Percentiles rank a stretch among this genome's conserved stretches.
Conservation (phyloP, 2,888 invertebrate genomes). For the Habrosyne pyritoides region DNA sequence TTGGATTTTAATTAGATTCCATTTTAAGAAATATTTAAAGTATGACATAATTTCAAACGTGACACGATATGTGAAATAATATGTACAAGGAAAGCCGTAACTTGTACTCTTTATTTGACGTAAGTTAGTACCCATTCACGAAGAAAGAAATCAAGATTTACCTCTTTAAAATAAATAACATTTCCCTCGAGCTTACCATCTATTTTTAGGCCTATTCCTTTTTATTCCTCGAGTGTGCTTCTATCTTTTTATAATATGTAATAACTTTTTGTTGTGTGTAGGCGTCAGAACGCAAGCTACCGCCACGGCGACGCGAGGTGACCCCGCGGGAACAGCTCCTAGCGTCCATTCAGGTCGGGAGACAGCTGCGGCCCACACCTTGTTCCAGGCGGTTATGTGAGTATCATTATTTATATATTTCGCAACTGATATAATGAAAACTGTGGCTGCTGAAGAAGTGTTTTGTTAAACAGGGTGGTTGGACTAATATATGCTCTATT, state of each 20-base stretch:
- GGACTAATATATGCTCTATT: too few relatives aligned
- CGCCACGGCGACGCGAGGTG: constrained; percentile 88
- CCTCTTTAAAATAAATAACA: not conserved
- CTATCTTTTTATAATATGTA: not conserved
- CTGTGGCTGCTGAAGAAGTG: too few relatives aligned
- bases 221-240: not conserved
- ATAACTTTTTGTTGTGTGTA: constrained; percentile 42
- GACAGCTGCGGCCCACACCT: constrained; percentile 86
- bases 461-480: too few relatives aligned
- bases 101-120: too few relatives aligned
- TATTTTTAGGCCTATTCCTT: not conserved
- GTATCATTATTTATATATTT: constrained; percentile 46
- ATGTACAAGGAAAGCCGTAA: too few relatives aligned
- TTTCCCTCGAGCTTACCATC: not conserved
- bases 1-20: too few relatives aligned
- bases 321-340: constrained; percentile 93
- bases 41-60: too few relatives aligned
- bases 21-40: too few relatives aligned
- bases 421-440: too few relatives aligned
- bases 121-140: not conserved
- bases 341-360: constrained; percentile 92
- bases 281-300: constrained; percentile 93
- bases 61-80: too few relatives aligned
- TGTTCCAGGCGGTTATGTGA: constrained; percentile 82
- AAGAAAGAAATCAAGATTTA: not conserved